Evolutionary conservation across 2,888 invertebrate genomes (phyloP), one percentile per base, ranked within the genome.

Genomic region (Epinotia brunnichana): DNA sequence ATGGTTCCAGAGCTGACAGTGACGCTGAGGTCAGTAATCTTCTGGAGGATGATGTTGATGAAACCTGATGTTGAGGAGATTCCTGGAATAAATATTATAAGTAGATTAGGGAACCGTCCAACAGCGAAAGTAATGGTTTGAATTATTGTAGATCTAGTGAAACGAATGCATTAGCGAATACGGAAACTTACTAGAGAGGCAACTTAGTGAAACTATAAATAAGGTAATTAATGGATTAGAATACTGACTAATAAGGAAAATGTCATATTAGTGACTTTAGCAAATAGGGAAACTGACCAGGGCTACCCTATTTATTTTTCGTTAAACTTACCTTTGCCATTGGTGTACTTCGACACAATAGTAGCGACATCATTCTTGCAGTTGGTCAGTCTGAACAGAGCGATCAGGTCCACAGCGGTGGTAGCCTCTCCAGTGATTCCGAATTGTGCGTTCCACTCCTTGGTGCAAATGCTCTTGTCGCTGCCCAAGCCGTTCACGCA

Each of bases 401-500:
- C 3, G 17, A 71, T 21, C 3, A 67, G 19, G 19, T 67, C 67
- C 1, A 5, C 1, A 1, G 15, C n/a, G 9, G 54, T 56, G n/a
- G 2, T 17, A 4, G 61, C 61, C 0, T 71, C 67, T 0, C 60
- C 71, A 7, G 1, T 35, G 21, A 71, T 3, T 2, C 35, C 67
- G 29, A 41, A 71, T 7, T 61, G 54, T 3, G 53, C 60, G 61
- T 71, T 71, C 61, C 66, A 71, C 1, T 44, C 67, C 15, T 41
- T 53, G 35, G 53, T 61, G 54, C 71, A 71, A 53, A 71, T 61
- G 48, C 60, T 60, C 13, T 15, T 53, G 53, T 71, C 64, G 9
- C 41, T 53, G 15, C 66, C 66, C 60, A n/a, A 48, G 39, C 71
- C 71, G n/a, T 56, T 61, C n/a, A 71, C 67, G 54, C 71, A 71